Base-by-base conservation (phyloP, 2,113 vertebrate genomes). In the Tympanuchus pallidicinctus region DNA sequence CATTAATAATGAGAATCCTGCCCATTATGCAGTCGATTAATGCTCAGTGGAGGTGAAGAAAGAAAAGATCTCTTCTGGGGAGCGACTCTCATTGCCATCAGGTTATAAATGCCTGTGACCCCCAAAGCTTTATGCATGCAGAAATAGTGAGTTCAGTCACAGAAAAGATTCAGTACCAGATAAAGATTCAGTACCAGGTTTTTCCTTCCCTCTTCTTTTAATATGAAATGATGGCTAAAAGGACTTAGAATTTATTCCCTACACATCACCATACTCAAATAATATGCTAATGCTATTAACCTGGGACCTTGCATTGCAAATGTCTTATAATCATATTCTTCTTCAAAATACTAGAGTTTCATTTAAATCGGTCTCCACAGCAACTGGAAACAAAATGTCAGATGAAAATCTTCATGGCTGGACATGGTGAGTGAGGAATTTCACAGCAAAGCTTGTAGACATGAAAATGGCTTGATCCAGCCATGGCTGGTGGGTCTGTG, bases 321-420 rank as follows among this genome's bases (percentile, higher is more conserved):
- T 96, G 95, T 90, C 92, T 94, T 92, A 86, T 85, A 96, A 94
- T 89, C 73, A 86, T 72, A 82, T 64, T 88, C 84, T 75, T 66
- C 96, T 93, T 93, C 92, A 81, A 93, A 97, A 94, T 93, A 95
- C 75, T 88, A 79, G 61, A 84, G 71, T 94, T 94, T 96, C 91
- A 97, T 95, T 95, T 96, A 94, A 93, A 80, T 83, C 85, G 57
- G 93, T 97, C 92, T 95, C 92, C 85, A 96, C 94, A 94, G 94
- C 96, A 91, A 97, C 85, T 57, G 7, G 82, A 96, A 86, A 75
- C 0, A 67, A 95, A 78, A 86, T 13, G 40, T 63, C 5, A 1
- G 77, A 75, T 73, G 59, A 78, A 94, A 94, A 90, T 82, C 72
- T 91, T 86, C 65, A 21, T 20, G 65, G 57, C 63, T 83, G 52